Conservation (phyloP, 2,797 vertebrate genomes). For the Tokudaia muenninki region DNA sequence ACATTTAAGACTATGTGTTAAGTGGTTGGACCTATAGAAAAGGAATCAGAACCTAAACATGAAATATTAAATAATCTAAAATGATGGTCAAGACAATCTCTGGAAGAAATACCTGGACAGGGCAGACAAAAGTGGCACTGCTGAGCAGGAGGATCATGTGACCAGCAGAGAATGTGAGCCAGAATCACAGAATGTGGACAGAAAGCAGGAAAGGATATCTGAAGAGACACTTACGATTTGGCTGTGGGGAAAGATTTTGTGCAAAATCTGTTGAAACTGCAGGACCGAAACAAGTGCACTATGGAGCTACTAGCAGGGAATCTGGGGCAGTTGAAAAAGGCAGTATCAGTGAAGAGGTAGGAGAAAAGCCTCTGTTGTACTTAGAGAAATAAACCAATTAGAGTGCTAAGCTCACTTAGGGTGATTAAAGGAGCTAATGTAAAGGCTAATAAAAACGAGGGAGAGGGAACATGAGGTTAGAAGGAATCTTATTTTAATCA, state of each 20-base stretch:
- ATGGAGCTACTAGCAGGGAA: background rate
- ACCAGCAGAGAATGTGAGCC: background rate
- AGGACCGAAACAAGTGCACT: background rate
- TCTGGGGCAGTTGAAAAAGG: too few species aligned
- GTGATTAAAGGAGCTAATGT: background rate
- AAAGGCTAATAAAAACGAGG: background rate
- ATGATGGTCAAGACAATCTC: background rate
- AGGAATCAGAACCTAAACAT: background rate
- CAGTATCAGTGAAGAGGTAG: background rate
- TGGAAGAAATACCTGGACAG: accelerated
- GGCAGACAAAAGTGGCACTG: accelerated
- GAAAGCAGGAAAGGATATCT: background rate
- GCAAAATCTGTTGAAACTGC: accelerated
- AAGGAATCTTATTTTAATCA: background rate
- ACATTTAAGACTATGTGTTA: background rate
- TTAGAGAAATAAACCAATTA: background rate
- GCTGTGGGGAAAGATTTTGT: background rate
- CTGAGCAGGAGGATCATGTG: background rate
- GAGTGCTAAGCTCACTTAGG: background rate
- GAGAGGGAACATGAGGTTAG: too few species aligned
- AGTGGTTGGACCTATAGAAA: background rate
- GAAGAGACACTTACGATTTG: background rate
- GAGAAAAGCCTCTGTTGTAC: background rate
- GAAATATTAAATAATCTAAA: background rate
- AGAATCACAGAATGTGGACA: background rate